Evolutionary conservation across 1,140 invertebrate genomes (phyloP).

Genomic region (Venustaconcha ellipsiformis): DNA sequence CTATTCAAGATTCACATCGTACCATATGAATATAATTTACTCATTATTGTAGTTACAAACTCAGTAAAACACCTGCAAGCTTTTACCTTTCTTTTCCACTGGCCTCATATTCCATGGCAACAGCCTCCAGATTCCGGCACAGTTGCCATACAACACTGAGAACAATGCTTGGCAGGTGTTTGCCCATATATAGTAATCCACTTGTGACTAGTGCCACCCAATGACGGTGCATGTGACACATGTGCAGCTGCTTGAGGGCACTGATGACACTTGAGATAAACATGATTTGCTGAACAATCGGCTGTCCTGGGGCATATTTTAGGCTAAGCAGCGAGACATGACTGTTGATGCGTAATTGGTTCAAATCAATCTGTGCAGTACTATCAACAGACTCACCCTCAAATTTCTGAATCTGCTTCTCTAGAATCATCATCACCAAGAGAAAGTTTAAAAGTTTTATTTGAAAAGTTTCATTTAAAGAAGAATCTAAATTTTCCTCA

Average conservation of each 20-base stretch:
- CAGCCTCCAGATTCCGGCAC: constrained; percentile 84
- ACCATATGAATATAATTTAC: too few species aligned
- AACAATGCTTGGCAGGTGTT: constrained; percentile 81
- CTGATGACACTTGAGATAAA: constrained; percentile 85
- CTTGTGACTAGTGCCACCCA: constrained; percentile 86
- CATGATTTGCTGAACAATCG: constrained; percentile 79
- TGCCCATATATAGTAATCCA: constrained; percentile 80
- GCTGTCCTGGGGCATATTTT: constrained; percentile 46
- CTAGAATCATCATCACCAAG: constrained; percentile 82
- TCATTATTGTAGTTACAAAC: too few species aligned
- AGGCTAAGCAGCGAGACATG: constrained; percentile 40
- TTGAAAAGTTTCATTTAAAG: constrained; percentile 83
- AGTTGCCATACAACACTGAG: constrained; percentile 85
- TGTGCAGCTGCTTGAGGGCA: constrained; percentile 75
- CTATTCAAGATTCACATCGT: too few species aligned
- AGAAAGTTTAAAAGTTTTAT: constrained; percentile 81
- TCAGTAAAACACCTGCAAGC: background rate
- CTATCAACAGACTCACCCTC: constrained; percentile 37
- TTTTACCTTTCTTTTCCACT: constrained; percentile 39
- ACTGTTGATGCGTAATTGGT: constrained; percentile 52
- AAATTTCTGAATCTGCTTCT: constrained; percentile 74
- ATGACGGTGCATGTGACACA: constrained; percentile 77
- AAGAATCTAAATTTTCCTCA: constrained; percentile 73
- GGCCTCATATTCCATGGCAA: constrained; percentile 60
- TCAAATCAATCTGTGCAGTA: constrained; percentile 37